Evolutionary conservation across 2,888 invertebrate genomes (phyloP), one percentile per base, ranked within the genome.

Genomic region (Drosophila limbata): DNA sequence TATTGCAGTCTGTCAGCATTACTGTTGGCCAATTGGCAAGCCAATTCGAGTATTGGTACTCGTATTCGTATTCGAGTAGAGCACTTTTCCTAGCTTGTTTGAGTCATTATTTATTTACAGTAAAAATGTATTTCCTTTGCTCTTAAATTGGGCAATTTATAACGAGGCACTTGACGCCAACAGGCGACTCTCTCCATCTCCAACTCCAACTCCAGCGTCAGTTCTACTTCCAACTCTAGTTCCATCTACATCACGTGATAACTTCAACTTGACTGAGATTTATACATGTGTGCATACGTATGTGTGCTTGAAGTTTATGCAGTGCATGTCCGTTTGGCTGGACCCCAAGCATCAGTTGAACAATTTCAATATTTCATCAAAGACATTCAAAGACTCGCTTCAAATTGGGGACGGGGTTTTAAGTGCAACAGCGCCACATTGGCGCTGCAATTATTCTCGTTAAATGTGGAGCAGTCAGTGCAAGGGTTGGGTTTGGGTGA

Each of bases 361-460:
- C 89, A 79, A 89, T 89, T 89, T 85, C 85, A 85, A 85, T 85
- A 85, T 89, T 85, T 85, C 79, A 85, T 85, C 85, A 85, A 85
- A 89, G 82, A 84, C 82, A 84, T 85, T 87, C 82, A 84, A 79
- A 85, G 85, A 72, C 74, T 79, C 44, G 17, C 52, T 51, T 44
- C 15, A 17, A 10, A 21, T 52, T 33, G 33, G 37, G 60, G 70
- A 56, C n/a, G 74, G 77, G 81, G 78, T 66, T 28, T 28, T 87
- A 87, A 87, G 86, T 88, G 88, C 86, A 89, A 70, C 79, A 86
- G 90, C 87, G 87, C 90, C 87, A 83, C 64, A 65, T 61, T 81
- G 87, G 79, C 87, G 87, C 87, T 87, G 90, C 88, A 86, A 87
- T 89, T 89, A 89, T 85, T 89, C 87, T 88, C 80, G 75, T 76